Percentiles rank a stretch among this genome's conserved stretches.
These are phyloP conservation scores for Forbesichthys agassizii DNA, from an alignment of 2,113 vertebrate species.

Conservation along the genomic window DNA sequence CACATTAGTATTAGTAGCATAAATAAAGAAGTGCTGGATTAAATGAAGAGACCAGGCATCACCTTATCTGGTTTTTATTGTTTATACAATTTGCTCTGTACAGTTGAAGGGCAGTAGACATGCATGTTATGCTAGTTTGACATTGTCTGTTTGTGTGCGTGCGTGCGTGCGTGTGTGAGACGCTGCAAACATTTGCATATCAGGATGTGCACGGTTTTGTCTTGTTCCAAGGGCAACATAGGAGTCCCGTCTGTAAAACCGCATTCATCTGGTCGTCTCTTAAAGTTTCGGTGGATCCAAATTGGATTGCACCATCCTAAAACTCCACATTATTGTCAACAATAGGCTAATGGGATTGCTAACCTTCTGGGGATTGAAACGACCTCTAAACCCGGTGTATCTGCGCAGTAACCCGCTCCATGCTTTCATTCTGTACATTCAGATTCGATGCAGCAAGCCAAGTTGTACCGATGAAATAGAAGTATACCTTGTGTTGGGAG, in stretches of 20 bases:
- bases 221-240: too few species aligned
- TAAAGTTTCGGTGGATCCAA: too few species aligned
- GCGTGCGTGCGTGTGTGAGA: too few species aligned
- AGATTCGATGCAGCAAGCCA: slow-evolving; percentile 11
- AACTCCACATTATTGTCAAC: slow-evolving; percentile 39
- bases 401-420: slow-evolving; percentile 20
- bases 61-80: too few species aligned
- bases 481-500: not conserved
- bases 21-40: too few species aligned
- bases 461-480: slow-evolving; percentile 17
- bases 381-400: slow-evolving; percentile 38
- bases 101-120: not conserved
- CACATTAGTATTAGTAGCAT: not conserved
- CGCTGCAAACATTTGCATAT: too few species aligned
- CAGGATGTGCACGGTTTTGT: too few species aligned
- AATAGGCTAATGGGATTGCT: slow-evolving; percentile 52
- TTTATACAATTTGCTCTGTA: not conserved
- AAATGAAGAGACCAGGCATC: too few species aligned
- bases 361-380: slow-evolving; percentile 49
- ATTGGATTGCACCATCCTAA: not conserved
- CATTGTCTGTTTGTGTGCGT: too few species aligned
- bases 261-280: too few species aligned
- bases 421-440: slow-evolving; percentile 9
- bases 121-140: not conserved
- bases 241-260: too few species aligned